Evolutionary conservation across 2,113 vertebrate species (phyloP).

Genomic region (Tor tambroides): DNA sequence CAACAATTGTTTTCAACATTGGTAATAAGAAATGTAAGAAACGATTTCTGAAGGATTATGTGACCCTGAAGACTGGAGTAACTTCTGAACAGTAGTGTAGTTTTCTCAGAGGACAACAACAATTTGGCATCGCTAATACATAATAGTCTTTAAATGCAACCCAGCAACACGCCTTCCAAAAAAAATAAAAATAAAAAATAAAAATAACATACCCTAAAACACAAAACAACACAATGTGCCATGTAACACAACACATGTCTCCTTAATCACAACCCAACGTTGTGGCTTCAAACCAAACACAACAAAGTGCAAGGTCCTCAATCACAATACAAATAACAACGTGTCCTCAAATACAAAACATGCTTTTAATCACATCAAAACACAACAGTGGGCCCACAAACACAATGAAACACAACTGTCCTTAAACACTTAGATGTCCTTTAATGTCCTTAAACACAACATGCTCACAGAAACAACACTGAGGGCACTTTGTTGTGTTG

Average conservation of each 20-base stretch:
- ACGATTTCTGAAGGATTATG: not conserved
- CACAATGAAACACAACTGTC: not conserved
- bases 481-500: not conserved
- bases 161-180: not conserved
- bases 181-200: not conserved
- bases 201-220: not conserved
- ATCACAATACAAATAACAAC: not conserved
- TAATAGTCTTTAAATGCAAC: not conserved
- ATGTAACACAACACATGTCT: not conserved
- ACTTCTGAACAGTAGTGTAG: not conserved
- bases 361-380: not conserved
- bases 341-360: not conserved
- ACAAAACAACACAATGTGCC: constrained; percentile 2
- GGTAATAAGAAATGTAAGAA: not conserved
- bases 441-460: not conserved
- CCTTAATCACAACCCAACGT: not conserved
- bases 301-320: not conserved
- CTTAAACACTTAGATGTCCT: not conserved
- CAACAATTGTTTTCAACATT: not conserved
- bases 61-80: not conserved
- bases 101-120: not conserved
- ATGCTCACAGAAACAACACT: not conserved
- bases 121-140: not conserved
- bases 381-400: not conserved
- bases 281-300: not conserved